Evolutionary conservation across 2,888 invertebrate genomes (phyloP), one percentile per base, ranked within the genome.

Genomic region (Melanostoma mellinum): DNA sequence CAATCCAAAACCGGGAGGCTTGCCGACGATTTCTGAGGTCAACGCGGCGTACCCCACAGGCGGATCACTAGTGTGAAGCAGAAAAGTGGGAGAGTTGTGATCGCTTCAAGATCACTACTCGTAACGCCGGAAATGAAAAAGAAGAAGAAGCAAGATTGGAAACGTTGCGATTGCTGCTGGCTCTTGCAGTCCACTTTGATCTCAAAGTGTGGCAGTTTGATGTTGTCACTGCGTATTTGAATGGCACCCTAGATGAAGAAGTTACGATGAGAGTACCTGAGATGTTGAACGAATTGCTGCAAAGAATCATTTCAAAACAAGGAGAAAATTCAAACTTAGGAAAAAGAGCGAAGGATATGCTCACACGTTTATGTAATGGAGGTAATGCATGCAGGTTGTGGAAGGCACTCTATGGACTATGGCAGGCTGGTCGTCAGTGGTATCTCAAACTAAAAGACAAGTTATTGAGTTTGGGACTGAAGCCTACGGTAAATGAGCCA

Each of bases 201-300:
- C 20, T 85, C 1, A 73, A 78, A 52, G 35, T 82, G 1, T 71
- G 58, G 67, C 74, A 85, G 36, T 79, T 85, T 46, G 71, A 79
- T 20, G 69, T 78, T 50, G 77, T 61, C 4, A 78, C 84, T 1
- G 77, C 84, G 10, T 84, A 78, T 50, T 53, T 78, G 33, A 78
- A 82, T 52, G 73, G 71, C 20, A 30, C 36, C 4, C 44, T 73
- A 8, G 35, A 78, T n/a, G 73, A 84, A 58, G 55, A 71, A 46
- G 78, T 79, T 42, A 50, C 6, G 6, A 82, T 82, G 82, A 20
- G 53, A 35, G 60, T 80, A n/a, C 72, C 53, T 35, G 72, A 65
- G 6, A 75, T 72, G 67, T 61, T 80, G 50, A 60, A 10, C 6
- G 55, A 58, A 33, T 72, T 80, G 55, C 65, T 76, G 52, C n/a